Conservation (phyloP, 2,113 vertebrate genomes). For the Oxyruncus cristatus region DNA sequence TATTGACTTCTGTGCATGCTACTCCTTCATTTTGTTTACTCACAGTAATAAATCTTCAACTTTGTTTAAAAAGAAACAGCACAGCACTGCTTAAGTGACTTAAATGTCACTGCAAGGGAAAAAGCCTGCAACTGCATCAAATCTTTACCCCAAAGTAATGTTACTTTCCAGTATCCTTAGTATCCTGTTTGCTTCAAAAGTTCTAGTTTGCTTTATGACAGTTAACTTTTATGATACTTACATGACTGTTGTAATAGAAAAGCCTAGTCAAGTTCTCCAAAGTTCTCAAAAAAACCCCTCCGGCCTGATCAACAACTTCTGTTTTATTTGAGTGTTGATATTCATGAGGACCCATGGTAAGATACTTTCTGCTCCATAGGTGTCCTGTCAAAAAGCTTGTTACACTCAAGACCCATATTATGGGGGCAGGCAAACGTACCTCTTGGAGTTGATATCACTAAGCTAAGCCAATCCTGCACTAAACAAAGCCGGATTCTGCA, state of each 20-base stretch:
- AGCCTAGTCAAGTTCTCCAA: not conserved
- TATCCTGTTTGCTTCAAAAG: not conserved
- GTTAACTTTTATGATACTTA: not conserved
- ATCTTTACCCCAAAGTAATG: not conserved
- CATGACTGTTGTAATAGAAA: not conserved
- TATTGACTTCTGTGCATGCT: not conserved
- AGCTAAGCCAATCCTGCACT: not conserved
- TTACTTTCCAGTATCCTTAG: not conserved
- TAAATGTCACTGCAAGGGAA: not conserved
- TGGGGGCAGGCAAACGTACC: not conserved
- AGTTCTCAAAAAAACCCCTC: not conserved
- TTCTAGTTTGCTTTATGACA: not conserved
- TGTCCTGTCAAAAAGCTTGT: not conserved
- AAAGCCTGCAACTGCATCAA: not conserved
- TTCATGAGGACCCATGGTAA: not conserved
- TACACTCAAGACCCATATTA: not conserved
- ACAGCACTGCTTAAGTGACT: not conserved
- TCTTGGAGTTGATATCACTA: not conserved
- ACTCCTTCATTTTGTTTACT: slow-evolving; percentile 17
- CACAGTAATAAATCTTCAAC: slow-evolving; percentile 15
- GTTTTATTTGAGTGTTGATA: not conserved
- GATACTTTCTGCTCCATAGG: not conserved
- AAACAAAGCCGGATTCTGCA: not conserved
- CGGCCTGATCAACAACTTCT: not conserved
- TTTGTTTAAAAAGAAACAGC: not conserved